Conservation (phyloP, 2,888 invertebrate species). For the Eupithecia insigniata region DNA sequence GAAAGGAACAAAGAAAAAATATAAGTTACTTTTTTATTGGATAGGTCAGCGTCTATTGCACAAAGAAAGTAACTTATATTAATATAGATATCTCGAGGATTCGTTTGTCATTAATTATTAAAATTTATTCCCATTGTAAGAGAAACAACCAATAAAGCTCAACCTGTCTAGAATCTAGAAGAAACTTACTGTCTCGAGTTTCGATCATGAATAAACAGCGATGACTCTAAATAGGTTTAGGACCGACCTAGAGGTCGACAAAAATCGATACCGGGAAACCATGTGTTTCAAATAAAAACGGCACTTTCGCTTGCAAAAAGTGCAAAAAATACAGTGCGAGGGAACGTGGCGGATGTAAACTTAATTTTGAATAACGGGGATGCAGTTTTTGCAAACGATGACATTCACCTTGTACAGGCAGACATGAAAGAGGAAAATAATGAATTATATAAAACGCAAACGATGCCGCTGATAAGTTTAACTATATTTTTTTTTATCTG, state of each 20-base stretch:
- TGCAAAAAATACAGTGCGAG: conserved; percentile 47
- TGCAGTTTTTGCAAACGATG: conserved; percentile 50
- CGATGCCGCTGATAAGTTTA: conserved; percentile 8
- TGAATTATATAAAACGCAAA: not conserved
- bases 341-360: conserved; percentile 59
- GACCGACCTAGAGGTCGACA: not conserved
- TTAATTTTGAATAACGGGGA: conserved; percentile 61
- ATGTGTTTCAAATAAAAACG: conserved; percentile 47
- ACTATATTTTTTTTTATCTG: not conserved
- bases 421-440: conserved; percentile 4
- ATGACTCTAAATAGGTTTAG: not conserved
- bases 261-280: conserved; percentile 25
- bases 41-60: conserved; percentile 69
- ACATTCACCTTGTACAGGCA: not conserved
- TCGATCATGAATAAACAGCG: not conserved
- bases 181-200: not conserved
- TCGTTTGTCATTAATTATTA: not conserved
- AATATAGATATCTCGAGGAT: not conserved
- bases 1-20: conserved; percentile 71
- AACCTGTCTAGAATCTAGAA: not conserved
- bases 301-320: conserved; percentile 52
- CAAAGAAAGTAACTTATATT: conserved; percentile 40
- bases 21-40: conserved; percentile 60
- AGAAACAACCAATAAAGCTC: not conserved
- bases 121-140: not conserved